These are phyloP conservation scores for Stratiolaelaps scimitus DNA, from an alignment of 1,140 invertebrate species.

Conservation along the genomic window DNA sequence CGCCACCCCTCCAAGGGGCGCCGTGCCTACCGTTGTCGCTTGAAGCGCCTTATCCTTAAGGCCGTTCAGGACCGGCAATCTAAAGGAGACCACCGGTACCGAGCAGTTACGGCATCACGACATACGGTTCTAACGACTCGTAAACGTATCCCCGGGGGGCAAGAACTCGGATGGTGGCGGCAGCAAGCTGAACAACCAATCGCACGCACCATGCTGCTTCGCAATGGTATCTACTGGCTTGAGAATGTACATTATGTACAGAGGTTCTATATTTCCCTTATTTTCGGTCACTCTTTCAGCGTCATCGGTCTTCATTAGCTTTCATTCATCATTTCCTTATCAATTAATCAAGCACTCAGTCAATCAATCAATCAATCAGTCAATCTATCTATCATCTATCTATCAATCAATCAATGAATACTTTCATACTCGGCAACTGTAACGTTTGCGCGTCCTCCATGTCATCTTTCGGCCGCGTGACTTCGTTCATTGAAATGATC, in stretches of 20 bases:
- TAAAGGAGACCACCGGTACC: too few relatives aligned
- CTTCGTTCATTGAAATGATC: not conserved
- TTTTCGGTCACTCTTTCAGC: slow-evolving; percentile 26
- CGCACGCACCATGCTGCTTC: too few relatives aligned
- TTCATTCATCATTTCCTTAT: not conserved
- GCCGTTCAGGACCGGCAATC: too few relatives aligned
- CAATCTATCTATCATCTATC: slow-evolving; percentile 7
- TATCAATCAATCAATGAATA: not conserved
- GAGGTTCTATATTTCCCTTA: slow-evolving; percentile 30
- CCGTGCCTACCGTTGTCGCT: too few relatives aligned
- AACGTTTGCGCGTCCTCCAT: not conserved
- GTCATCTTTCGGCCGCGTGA: not conserved
- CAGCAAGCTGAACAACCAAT: too few relatives aligned
- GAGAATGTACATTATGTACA: slow-evolving; percentile 30
- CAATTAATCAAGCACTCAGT: slow-evolving; percentile 10
- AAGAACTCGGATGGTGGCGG: too few relatives aligned
- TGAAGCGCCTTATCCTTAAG: too few relatives aligned
- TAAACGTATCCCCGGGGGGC: too few relatives aligned
- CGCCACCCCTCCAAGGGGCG: too few relatives aligned
- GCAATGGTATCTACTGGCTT: not conserved
- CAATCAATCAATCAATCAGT: not conserved
- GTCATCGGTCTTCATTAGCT: not conserved
- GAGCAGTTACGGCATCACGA: too few relatives aligned
- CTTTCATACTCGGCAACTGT: not conserved
- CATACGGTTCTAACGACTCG: too few relatives aligned